These are phyloP conservation scores for Syngnathus rostellatus DNA, from an alignment of 2,797 vertebrate genomes.

Conservation along the genomic window DNA sequence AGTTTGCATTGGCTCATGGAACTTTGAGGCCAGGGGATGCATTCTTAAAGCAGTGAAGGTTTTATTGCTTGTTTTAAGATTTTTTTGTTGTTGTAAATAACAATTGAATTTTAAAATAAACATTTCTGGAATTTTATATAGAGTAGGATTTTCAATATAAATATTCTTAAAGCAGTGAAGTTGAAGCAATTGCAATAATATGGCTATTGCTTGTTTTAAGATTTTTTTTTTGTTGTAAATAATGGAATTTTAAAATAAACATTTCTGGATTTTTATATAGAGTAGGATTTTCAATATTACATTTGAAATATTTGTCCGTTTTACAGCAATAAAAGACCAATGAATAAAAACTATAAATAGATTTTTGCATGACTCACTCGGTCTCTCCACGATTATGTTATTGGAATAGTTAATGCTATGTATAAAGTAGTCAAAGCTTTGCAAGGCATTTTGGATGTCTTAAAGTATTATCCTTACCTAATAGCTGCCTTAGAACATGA, in stretches of 20 bases:
- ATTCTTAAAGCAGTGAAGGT: neutral
- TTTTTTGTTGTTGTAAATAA: no score
- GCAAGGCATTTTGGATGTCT: conserved; percentile 46
- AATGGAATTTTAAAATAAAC: no score
- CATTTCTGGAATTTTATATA: no score
- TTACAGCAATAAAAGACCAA: no score
- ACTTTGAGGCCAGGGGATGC: conserved; percentile 3
- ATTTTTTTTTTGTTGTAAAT: no score
- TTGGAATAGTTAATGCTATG: conserved; percentile 18
- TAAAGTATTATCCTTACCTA: conserved; percentile 52
- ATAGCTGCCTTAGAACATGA: conserved; percentile 51
- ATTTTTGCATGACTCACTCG: neutral
- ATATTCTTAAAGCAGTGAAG: no score
- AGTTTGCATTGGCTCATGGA: conserved; percentile 23
- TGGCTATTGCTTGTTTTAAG: neutral
- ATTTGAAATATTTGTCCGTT: no score
- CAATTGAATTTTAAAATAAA: no score
- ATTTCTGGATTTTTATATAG: no score
- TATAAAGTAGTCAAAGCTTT: conserved; percentile 33
- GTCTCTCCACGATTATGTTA: conserved; percentile 5
- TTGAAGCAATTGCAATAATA: neutral
- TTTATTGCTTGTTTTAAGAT: no score
- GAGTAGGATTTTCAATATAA: no score
- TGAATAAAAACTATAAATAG: neutral
- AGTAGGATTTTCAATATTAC: no score